Conservation (phyloP, 2,888 invertebrate species). For the Herminia tarsipennalis region DNA sequence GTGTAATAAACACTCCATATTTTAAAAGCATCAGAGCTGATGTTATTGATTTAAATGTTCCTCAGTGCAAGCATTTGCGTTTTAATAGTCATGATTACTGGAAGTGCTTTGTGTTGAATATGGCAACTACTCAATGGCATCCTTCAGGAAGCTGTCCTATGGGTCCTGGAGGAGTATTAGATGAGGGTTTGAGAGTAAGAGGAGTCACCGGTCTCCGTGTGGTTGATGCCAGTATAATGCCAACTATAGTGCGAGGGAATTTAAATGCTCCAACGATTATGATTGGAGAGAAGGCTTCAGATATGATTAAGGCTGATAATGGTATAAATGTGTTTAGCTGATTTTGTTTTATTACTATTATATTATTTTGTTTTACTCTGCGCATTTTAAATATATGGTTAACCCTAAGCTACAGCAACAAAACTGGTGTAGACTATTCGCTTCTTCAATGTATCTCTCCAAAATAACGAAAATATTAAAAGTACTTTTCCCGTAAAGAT, state of each 20-base stretch:
- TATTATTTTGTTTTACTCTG: no score
- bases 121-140: constrained; percentile 54
- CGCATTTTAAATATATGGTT: no score
- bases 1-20: constrained; percentile 45
- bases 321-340: constrained; percentile 11
- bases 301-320: constrained; percentile 16
- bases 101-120: constrained; percentile 59
- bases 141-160: constrained; percentile 52
- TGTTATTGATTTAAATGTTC: constrained; percentile 40
- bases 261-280: constrained; percentile 85
- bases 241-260: constrained; percentile 83
- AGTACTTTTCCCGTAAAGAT: no score
- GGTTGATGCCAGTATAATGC: constrained; percentile 88
- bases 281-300: constrained; percentile 84
- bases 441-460: no score
- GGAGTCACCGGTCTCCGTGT: constrained; percentile 84
- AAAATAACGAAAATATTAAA: no score
- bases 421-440: no score
- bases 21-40: constrained; percentile 43
- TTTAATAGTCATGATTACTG: constrained; percentile 60
- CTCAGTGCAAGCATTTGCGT: constrained; percentile 41
- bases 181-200: constrained; percentile 65
- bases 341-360: neutral
- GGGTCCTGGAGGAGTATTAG: constrained; percentile 51
- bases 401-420: no score